Percentiles rank a stretch among this genome's conserved stretches.
Conservation (phyloP, 2,888 invertebrate genomes). For the Frankliniella intonsa region DNA sequence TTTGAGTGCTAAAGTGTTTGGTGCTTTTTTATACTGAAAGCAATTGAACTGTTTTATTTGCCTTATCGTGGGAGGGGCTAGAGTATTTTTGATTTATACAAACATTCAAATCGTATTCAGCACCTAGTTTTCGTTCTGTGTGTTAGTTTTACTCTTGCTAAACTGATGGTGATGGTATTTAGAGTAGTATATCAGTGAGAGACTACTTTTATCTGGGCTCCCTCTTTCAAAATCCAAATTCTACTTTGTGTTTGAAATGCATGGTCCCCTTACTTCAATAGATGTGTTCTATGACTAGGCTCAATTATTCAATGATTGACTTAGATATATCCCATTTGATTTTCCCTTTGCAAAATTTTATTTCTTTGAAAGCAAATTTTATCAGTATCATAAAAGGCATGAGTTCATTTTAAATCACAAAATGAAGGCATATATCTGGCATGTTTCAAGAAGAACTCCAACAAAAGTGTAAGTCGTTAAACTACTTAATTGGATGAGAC, state of each 20-base stretch:
- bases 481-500: too few relatives aligned
- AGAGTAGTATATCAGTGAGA: not conserved
- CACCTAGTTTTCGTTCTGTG: slow-evolving; percentile 21
- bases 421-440: too few relatives aligned
- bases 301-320: too few relatives aligned
- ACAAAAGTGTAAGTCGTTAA: too few relatives aligned
- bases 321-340: too few relatives aligned
- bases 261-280: too few relatives aligned
- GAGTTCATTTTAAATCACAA: too few relatives aligned
- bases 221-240: not conserved
- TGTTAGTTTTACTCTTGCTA: not conserved
- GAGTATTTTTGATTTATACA: not conserved
- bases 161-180: not conserved
- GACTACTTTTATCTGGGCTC: not conserved
- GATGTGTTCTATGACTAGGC: too few relatives aligned
- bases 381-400: too few relatives aligned
- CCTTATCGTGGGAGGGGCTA: not conserved
- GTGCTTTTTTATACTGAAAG: not conserved
- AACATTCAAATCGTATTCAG: not conserved
- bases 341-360: too few relatives aligned
- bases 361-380: too few relatives aligned
- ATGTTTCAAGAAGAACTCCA: too few relatives aligned
- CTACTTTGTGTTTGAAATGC: not conserved
- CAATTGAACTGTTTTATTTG: not conserved
- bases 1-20: slow-evolving; percentile 12